Base-by-base conservation (phyloP, 2,113 vertebrate species). In the western clawed frog (Xenopus tropicalis) region DNA sequence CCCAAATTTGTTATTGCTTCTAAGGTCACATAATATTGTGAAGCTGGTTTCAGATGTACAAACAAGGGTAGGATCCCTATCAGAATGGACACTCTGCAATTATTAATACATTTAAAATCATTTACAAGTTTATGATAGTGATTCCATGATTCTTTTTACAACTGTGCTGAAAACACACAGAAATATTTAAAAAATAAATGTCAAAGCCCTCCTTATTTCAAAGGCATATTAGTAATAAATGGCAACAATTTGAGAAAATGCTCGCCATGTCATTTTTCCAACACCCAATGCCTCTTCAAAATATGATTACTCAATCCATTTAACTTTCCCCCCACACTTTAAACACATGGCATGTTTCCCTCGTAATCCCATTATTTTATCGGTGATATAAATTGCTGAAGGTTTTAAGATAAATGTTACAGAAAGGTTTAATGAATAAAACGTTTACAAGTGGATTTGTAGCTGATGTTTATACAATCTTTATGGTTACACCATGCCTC, bases 401-500 rank as follows among this genome's bases (percentile, higher is more conserved):
- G 77, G 64, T 82, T 63, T 72, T 83, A 79, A 72, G 84, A 83
- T 59, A 69, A 70, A 59, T 77, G 56, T 72, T 66, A 82, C 73
- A 66, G 48, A 20, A 48, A 20, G 22, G 43, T 11, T 48, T 66
- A n/a, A 42, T 9, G 21, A 25, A 70, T n/a, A 24, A 23, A 29
- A 46, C 11, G 8, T 48, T 16, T n/a, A 11, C 42, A 44, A n/a
- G 17, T 65, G 13, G 9, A 42, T 2, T n/a, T 48, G 29, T 52
- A 0, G 59, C 1, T 29, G 14, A 0, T 37, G 29, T 72, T 25
- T 78, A 3, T 11, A 65, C 44, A n/a, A 3, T 61, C 81, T 88
- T 88, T 79, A 74, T 86, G 76, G 83, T 74, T 87, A 81, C 86
- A 87, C 78, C 48, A 14, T 87, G 83, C 89, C 89, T 88, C 84